A percentile compares a stretch with the other conserved stretches of the same genome.
Conservation (phyloP, 92 coral and sea anemone genomes). For the Pocillopora grandis region DNA sequence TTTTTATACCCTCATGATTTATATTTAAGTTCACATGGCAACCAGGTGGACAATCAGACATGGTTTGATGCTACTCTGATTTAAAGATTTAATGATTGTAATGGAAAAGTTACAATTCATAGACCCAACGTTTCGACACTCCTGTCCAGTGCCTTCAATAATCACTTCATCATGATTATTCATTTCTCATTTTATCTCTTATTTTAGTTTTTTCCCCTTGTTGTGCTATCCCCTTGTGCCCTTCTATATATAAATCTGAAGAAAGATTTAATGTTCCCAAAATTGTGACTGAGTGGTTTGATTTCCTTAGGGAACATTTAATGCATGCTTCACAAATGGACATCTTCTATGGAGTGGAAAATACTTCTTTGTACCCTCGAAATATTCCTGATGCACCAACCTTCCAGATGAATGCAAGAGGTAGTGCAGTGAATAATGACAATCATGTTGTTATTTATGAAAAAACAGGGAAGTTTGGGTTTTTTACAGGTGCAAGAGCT, state of each 20-base stretch:
- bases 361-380: constrained; percentile 51
- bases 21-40: no score
- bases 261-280: not conserved
- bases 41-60: no score
- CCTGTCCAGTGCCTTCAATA: no score
- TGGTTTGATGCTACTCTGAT: no score
- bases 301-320: constrained; percentile 57
- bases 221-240: no score
- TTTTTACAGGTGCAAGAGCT: constrained; percentile 68
- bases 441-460: constrained; percentile 72
- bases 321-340: constrained; percentile 60
- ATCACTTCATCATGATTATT: no score
- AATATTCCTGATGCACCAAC: constrained; percentile 61
- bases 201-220: no score
- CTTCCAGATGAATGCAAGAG: constrained; percentile 71
- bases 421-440: constrained; percentile 65
- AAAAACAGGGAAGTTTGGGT: constrained; percentile 69
- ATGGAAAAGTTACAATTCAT: no score
- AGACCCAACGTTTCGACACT: no score
- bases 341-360: constrained; percentile 60
- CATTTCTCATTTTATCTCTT: no score
- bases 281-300: not conserved
- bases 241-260: not conserved
- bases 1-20: no score
- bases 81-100: no score